Conservation (phyloP, 2,888 invertebrate genomes). For the Silvanus unidentatus region DNA sequence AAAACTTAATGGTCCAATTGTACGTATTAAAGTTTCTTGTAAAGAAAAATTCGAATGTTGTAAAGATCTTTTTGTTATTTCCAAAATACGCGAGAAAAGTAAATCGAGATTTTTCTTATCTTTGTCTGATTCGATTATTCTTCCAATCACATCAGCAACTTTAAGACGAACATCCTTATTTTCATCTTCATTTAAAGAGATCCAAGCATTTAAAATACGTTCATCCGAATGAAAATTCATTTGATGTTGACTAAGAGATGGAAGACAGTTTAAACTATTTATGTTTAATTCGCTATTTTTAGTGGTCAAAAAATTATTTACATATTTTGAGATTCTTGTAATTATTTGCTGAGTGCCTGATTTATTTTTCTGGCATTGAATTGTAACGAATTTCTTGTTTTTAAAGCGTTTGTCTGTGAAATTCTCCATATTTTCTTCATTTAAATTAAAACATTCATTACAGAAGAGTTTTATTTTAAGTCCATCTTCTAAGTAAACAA, state of each 20-base stretch:
- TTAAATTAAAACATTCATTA: too few relatives aligned
- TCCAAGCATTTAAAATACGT: slow-evolving; percentile 31
- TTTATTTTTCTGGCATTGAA: too few relatives aligned
- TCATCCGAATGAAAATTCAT: too few relatives aligned
- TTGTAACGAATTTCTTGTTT: too few relatives aligned
- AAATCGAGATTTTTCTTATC: slow-evolving; percentile 44
- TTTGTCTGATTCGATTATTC: slow-evolving; percentile 27
- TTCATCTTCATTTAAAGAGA: slow-evolving; percentile 40
- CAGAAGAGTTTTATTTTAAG: too few relatives aligned
- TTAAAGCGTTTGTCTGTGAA: too few relatives aligned
- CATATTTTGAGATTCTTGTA: too few relatives aligned
- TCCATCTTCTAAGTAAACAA: too few relatives aligned
- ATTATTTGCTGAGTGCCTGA: too few relatives aligned
- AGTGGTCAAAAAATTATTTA: too few relatives aligned
- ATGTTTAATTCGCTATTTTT: slow-evolving; percentile 34
- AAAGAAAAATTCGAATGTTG: slow-evolving; percentile 49
- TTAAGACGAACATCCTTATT: slow-evolving; percentile 37
- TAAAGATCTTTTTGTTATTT: slow-evolving; percentile 49
- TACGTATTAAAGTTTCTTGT: slow-evolving; percentile 52
- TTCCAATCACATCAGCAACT: slow-evolving; percentile 38
- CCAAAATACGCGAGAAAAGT: slow-evolving; percentile 47
- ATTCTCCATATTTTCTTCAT: too few relatives aligned
- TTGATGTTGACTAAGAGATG: slow-evolving; percentile 42
- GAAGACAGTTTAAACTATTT: slow-evolving; percentile 40
- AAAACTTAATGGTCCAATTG: slow-evolving; percentile 50